Percentiles rank a stretch among this genome's conserved stretches.
Evolutionary conservation across 35 echinoderm and acorn worm species (phyloP).

Genomic region (Amphiura filiformis): DNA sequence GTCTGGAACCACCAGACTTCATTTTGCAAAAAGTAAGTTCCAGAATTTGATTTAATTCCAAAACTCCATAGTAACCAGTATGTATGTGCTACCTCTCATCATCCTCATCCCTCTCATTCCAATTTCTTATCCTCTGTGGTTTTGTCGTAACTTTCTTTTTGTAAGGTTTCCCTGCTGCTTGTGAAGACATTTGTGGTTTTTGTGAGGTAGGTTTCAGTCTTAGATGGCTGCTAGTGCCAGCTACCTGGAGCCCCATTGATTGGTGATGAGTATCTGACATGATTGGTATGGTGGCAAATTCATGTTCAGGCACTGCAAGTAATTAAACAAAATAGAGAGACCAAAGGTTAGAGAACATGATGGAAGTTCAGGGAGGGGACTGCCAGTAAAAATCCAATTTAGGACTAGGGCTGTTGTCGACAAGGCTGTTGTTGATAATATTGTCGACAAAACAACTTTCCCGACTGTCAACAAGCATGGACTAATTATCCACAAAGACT

Average conservation of each 20-base stretch:
- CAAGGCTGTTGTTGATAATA: too few species aligned
- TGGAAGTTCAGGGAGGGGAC: background rate
- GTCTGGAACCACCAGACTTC: too few species aligned
- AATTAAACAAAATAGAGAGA: too few species aligned
- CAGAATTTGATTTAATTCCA: too few species aligned
- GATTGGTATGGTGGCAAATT: background rate
- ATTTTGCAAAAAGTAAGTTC: too few species aligned
- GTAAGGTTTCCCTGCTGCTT: slow-evolving; percentile 9
- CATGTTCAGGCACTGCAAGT: background rate
- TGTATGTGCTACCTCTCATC: too few species aligned
- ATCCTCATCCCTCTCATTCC: slow-evolving; percentile 9
- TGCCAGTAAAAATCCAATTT: background rate
- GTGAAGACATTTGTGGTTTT: slow-evolving; percentile 14
- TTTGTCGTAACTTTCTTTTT: slow-evolving; percentile 14
- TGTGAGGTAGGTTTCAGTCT: background rate
- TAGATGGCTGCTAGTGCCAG: slow-evolving; percentile 1
- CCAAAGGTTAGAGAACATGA: too few species aligned
- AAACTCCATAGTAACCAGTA: too few species aligned
- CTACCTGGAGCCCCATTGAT: slow-evolving; percentile 6
- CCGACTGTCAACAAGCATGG: too few species aligned
- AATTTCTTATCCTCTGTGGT: slow-evolving; percentile 38
- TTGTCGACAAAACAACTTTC: too few species aligned
- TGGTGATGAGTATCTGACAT: background rate
- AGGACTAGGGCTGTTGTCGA: too few species aligned
- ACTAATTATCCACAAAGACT: too few species aligned